Percentiles rank a stretch among this genome's conserved stretches.
Conservation (phyloP, 2,113 vertebrate species). For the Acinonyx jubatus region DNA sequence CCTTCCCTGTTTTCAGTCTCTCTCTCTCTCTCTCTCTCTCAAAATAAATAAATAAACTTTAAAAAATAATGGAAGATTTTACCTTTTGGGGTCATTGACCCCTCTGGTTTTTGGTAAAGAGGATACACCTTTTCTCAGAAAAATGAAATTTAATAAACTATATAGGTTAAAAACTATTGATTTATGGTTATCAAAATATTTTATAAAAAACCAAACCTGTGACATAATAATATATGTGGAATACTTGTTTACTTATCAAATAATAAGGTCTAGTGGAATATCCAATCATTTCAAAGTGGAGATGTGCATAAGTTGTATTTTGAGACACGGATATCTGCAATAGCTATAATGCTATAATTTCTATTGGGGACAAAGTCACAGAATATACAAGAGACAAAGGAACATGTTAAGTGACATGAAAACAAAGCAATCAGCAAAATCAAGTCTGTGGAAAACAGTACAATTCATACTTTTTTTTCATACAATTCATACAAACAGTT, state of each 20-base stretch:
- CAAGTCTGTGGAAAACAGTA: background rate
- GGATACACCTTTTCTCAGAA: background rate
- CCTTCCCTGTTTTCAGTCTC: no score
- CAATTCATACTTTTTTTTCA: background rate
- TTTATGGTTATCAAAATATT: background rate
- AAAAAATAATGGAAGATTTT: background rate
- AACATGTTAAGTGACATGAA: background rate
- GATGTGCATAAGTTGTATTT: background rate
- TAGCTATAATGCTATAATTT: background rate
- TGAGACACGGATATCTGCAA: background rate
- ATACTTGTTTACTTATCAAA: background rate
- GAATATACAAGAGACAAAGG: background rate
- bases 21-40: no score
- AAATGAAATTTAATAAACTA: background rate
- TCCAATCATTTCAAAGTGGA: slow-evolving; percentile 2
- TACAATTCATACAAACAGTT: background rate
- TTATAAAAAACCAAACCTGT: background rate
- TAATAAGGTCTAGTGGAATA: background rate
- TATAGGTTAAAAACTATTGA: background rate
- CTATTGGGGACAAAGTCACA: background rate
- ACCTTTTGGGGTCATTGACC: background rate
- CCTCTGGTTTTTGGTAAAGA: background rate
- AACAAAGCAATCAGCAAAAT: background rate
- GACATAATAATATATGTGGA: background rate
- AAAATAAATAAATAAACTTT: no score